Percentiles rank a stretch among this genome's conserved stretches.
Conservation (phyloP, 2,797 vertebrate genomes). For the Xenopus petersii region DNA sequence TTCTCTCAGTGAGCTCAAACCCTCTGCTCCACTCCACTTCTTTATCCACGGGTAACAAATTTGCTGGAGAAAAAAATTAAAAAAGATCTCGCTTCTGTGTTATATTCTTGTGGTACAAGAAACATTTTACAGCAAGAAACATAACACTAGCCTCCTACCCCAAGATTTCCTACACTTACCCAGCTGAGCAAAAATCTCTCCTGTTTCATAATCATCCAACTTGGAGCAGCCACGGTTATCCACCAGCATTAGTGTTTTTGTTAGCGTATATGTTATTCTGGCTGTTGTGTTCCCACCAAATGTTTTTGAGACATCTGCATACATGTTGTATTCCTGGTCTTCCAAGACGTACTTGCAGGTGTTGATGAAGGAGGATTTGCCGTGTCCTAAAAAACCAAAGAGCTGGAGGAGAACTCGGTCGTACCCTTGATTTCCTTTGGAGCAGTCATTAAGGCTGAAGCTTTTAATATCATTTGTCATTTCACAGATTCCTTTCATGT, state of each 20-base stretch:
- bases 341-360: too few species aligned
- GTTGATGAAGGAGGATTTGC: constrained; percentile 7
- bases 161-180: background rate
- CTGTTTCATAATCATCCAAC: background rate
- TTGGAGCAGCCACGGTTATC: background rate
- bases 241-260: background rate
- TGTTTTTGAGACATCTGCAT: background rate
- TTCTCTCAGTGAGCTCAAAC: background rate
- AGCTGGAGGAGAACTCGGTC: background rate
- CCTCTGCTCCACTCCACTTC: background rate
- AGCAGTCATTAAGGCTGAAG: constrained; percentile 4
- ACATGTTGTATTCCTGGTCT: background rate
- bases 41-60: background rate
- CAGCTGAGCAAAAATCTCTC: background rate
- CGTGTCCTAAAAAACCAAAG: constrained; percentile 1
- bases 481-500: background rate
- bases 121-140: too few species aligned
- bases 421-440: background rate
- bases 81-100: too few species aligned
- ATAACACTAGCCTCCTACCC: too few species aligned
- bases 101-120: too few species aligned
- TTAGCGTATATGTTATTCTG: constrained; percentile 1
- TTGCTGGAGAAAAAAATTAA: background rate
- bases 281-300: background rate
- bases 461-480: background rate